A percentile compares a stretch with the other conserved stretches of the same genome.
Conservation (phyloP, 2,888 invertebrate species). For the Elysia crispata region DNA sequence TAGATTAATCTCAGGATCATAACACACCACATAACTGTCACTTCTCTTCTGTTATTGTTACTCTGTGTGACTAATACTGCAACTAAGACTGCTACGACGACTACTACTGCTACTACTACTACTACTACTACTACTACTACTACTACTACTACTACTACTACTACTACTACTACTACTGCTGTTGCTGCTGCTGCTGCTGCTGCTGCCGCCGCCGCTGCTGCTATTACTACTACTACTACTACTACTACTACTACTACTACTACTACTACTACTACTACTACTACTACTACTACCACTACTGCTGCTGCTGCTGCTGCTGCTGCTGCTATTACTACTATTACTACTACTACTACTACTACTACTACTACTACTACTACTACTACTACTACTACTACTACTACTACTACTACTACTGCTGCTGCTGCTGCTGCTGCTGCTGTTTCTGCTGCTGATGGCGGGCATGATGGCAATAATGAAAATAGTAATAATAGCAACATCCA, state of each 20-base stretch:
- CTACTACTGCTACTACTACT: too few species aligned
- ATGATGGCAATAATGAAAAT: too few species aligned
- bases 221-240: conserved; percentile 23
- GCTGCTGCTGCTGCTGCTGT: not conserved
- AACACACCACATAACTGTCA: too few species aligned
- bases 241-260: conserved; percentile 18
- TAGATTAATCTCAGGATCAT: too few species aligned
- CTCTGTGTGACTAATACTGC: too few species aligned
- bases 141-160: conserved; percentile 12
- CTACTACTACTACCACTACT: conserved; percentile 24
- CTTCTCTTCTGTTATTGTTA: too few species aligned
- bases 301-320: conserved; percentile 22
- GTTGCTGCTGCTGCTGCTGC: conserved; percentile 3
- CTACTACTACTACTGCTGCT: not conserved
- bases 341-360: not conserved
- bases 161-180: conserved; percentile 13
- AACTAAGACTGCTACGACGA: too few species aligned
- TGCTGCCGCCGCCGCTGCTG: conserved; percentile 2
- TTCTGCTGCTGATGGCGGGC: too few species aligned
- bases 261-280: not conserved
- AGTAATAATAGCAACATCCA: too few species aligned
- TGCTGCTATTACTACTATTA: not conserved
- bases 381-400: not conserved
- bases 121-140: conserved; percentile 5
- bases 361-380: conserved; percentile 3